These are phyloP conservation scores for Ennomos fuscantarius DNA, from an alignment of 2,888 invertebrate species.

Conservation along the genomic window DNA sequence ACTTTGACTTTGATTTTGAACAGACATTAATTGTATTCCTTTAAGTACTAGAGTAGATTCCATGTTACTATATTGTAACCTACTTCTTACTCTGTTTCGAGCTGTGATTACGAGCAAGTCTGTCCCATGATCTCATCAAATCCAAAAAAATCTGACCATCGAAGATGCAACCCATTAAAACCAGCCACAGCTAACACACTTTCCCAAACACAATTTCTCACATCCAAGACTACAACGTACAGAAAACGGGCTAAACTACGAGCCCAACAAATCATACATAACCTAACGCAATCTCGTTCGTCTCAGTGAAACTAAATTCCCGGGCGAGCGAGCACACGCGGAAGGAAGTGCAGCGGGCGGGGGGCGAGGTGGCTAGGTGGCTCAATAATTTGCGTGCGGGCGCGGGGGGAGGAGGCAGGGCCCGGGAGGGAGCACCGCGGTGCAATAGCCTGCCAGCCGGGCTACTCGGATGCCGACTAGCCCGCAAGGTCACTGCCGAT, in stretches of 20 bases:
- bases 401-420: conserved; percentile 36
- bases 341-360: conserved; percentile 68
- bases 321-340: conserved; percentile 57
- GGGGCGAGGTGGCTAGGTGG: conserved; percentile 41
- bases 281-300: conserved; percentile 55
- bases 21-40: too few species aligned
- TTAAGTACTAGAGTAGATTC: too few species aligned
- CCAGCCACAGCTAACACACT: conserved; percentile 5
- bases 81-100: too few species aligned
- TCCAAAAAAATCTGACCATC: background rate
- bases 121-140: background rate
- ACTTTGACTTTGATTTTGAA: too few species aligned
- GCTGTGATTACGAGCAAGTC: too few species aligned
- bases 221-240: background rate
- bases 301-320: conserved; percentile 57
- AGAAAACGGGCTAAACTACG: conserved; percentile 11
- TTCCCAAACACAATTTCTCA: background rate
- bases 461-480: conserved; percentile 54
- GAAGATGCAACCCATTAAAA: too few species aligned
- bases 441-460: conserved; percentile 61
- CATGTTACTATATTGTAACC: too few species aligned
- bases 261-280: conserved; percentile 47
- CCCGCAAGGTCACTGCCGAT: conserved; percentile 76
- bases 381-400: conserved; percentile 75
- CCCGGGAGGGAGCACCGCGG: conserved; percentile 45